phyloP scores from a whole-genome alignment of 2,888 invertebrate species.

The Heterodera filipjevi region DNA sequence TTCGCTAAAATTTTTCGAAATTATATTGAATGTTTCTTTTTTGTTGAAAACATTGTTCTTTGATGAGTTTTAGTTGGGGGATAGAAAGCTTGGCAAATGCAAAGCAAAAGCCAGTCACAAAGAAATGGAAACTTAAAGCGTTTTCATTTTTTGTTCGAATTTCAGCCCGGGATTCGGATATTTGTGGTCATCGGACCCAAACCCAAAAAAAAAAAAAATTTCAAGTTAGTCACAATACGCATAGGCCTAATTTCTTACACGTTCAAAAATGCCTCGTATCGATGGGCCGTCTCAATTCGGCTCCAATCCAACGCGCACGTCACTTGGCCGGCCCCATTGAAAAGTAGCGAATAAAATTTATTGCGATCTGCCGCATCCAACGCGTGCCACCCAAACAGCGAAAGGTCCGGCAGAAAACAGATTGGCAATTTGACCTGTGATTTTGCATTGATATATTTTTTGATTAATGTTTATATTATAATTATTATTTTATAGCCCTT shows the following conservation, averaged over 20 bases:
- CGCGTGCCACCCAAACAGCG: background rate
- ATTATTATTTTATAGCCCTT: no score
- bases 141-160: no score
- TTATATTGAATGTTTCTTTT: no score
- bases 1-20: background rate
- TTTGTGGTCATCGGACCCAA: no score
- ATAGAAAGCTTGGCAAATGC: no score
- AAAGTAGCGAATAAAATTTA: background rate
- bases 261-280: conserved; percentile 9
- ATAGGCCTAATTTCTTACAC: background rate
- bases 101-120: background rate
- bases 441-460: no score
- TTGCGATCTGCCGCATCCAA: background rate
- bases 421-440: background rate
- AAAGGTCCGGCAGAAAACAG: background rate
- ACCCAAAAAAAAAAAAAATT: background rate
- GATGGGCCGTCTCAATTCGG: background rate
- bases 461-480: no score
- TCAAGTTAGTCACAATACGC: background rate
- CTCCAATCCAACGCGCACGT: background rate
- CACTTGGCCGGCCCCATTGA: background rate
- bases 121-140: no score
- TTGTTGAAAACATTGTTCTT: no score
- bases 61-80: no score
- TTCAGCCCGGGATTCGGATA: no score